These are phyloP conservation scores for Phlogophora meticulosa DNA, from an alignment of 2,888 invertebrate genomes.

Conservation along the genomic window DNA sequence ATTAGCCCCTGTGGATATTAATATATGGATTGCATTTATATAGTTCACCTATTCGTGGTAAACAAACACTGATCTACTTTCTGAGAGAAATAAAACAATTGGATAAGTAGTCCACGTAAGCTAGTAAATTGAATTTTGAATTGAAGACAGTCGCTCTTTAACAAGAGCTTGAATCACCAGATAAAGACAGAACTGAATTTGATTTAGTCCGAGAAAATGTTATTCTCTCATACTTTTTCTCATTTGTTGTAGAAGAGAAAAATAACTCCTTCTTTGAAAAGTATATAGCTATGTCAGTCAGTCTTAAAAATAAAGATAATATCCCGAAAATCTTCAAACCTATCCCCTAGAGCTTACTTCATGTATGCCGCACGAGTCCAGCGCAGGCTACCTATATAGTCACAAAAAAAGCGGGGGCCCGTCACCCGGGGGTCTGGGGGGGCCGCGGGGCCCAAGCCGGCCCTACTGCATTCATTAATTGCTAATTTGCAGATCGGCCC, in stretches of 20 bases:
- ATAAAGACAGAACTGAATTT: too few species aligned
- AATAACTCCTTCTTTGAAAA: neutral
- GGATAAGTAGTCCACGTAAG: too few species aligned
- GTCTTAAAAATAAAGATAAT: neutral
- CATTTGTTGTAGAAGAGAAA: accelerated
- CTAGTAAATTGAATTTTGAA: too few species aligned
- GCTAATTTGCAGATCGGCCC: slow-evolving; percentile 88
- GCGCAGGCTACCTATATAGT: slow-evolving; percentile 83
- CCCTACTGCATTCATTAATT: slow-evolving; percentile 88
- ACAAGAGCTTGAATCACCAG: too few species aligned
- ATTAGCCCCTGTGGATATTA: too few species aligned
- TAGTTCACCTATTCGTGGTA: too few species aligned
- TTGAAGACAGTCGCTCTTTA: too few species aligned
- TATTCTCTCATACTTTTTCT: too few species aligned
- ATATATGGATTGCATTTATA: too few species aligned
- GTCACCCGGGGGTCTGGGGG: slow-evolving; percentile 65
- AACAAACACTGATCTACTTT: too few species aligned
- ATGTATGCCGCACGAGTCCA: slow-evolving; percentile 73
- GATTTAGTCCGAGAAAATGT: too few species aligned
- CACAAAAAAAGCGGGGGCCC: slow-evolving; percentile 76
- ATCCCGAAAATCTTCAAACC: slow-evolving; percentile 65
- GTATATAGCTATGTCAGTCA: neutral
- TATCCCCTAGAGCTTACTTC: slow-evolving; percentile 62
- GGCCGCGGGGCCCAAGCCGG: slow-evolving; percentile 67
- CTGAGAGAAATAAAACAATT: too few species aligned